Percentiles rank a stretch among this genome's conserved stretches.
These are phyloP conservation scores for Semnornis frantzii DNA, from an alignment of 2,113 vertebrate genomes.

Conservation along the genomic window DNA sequence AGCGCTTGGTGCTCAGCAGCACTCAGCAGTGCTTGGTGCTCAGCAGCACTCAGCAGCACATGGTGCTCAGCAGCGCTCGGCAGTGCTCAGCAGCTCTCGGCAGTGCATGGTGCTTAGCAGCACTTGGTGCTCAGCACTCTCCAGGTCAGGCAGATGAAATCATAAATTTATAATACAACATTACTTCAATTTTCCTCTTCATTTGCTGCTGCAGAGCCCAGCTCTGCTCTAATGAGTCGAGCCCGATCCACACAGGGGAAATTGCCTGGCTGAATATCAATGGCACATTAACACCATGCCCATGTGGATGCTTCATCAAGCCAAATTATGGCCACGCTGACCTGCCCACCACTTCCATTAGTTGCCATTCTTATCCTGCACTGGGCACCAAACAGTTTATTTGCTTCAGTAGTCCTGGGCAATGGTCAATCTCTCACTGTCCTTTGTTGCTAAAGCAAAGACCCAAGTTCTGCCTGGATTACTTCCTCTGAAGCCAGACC, in stretches of 20 bases:
- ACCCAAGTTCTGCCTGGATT: slow-evolving; percentile 57
- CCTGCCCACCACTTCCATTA: slow-evolving; percentile 79
- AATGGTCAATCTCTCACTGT: slow-evolving; percentile 80
- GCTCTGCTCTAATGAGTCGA: slow-evolving; percentile 88
- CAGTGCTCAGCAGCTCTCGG: too few relatives aligned
- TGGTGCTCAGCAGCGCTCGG: too few relatives aligned
- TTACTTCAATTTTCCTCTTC: slow-evolving; percentile 99
- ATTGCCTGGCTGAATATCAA: slow-evolving; percentile 84
- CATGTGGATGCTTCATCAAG: slow-evolving; percentile 75
- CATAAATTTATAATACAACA: slow-evolving; percentile 99
- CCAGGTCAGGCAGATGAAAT: slow-evolving; percentile 88
- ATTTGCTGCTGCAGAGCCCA: slow-evolving; percentile 92
- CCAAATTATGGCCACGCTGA: slow-evolving; percentile 75
- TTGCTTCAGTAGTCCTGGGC: slow-evolving; percentile 78
- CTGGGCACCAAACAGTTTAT: slow-evolving; percentile 76
- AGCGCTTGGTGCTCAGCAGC: slow-evolving; percentile 53
- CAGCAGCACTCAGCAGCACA: too few relatives aligned
- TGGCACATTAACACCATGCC: slow-evolving; percentile 76
- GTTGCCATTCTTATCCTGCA: slow-evolving; percentile 71
- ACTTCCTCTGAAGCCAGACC: not conserved
- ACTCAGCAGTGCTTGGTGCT: too few relatives aligned
- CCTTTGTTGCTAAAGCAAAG: slow-evolving; percentile 76
- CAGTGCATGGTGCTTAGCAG: too few relatives aligned
- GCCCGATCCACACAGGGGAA: slow-evolving; percentile 62
- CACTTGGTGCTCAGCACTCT: slow-evolving; percentile 75